phyloP scores from a whole-genome alignment of 2,888 invertebrate genomes.

The Melinaea menophilus region DNA sequence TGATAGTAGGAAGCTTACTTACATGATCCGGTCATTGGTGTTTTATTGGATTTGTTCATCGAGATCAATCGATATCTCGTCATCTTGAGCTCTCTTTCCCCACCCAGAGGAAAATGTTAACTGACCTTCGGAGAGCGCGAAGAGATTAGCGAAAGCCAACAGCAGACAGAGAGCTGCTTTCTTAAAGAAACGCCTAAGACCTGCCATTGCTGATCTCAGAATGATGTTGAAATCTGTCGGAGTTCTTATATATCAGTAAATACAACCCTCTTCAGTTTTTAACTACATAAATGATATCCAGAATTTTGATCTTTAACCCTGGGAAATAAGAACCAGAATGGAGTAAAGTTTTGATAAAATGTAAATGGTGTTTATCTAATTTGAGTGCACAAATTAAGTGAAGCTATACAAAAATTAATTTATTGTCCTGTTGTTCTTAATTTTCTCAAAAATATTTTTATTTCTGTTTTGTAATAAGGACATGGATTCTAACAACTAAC shows the following conservation, averaged over 20 bases:
- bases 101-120: conserved; percentile 78
- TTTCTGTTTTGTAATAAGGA: background rate
- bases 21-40: background rate
- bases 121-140: conserved; percentile 59
- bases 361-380: conserved; percentile 5
- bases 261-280: background rate
- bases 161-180: conserved; percentile 31
- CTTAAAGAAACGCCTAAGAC: conserved; percentile 29
- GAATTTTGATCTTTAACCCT: background rate
- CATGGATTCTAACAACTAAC: too few species aligned
- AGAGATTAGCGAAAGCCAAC: conserved; percentile 41
- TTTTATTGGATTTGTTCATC: conserved; percentile 31
- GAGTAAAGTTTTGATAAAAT: background rate
- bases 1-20: background rate
- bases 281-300: background rate
- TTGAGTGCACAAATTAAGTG: conserved; percentile 49
- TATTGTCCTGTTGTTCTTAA: conserved; percentile 13
- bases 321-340: conserved; percentile 1
- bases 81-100: conserved; percentile 65
- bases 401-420: conserved; percentile 43
- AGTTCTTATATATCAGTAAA: conserved; percentile 12
- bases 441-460: conserved; percentile 1
- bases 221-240: conserved; percentile 15
- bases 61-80: conserved; percentile 32
- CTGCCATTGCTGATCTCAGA: conserved; percentile 29